Evolutionary conservation across 2,797 vertebrate genomes (phyloP).

Genomic region (Myotis myotis): DNA sequence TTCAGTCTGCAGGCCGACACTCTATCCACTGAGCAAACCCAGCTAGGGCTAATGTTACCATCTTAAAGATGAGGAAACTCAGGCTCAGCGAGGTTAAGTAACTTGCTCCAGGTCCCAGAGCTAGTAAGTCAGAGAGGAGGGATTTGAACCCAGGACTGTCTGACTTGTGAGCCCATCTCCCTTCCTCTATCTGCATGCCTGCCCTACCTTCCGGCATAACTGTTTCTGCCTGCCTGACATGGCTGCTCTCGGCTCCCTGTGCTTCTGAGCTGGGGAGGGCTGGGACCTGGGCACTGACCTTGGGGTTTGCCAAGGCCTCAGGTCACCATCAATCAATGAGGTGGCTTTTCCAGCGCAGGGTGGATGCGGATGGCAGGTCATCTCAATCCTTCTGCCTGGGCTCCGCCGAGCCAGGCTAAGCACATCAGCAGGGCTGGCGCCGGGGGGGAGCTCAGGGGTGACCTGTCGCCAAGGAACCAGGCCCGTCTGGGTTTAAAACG

Average conservation of each 20-base stretch:
- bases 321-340: too few relatives aligned
- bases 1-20: too few relatives aligned
- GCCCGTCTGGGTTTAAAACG: background rate
- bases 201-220: background rate
- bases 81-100: background rate
- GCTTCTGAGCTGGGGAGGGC: background rate
- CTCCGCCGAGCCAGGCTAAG: background rate
- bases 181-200: too few relatives aligned
- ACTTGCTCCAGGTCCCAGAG: background rate
- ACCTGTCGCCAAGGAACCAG: background rate
- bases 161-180: background rate
- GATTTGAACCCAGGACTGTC: background rate
- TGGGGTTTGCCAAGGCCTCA: background rate
- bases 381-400: too few relatives aligned
- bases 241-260: background rate
- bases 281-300: background rate
- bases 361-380: fast-evolving
- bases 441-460: background rate
- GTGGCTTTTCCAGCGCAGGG: background rate
- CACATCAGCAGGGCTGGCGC: fast-evolving
- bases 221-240: background rate
- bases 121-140: background rate
- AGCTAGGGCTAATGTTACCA: background rate
- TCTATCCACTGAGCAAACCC: too few relatives aligned
- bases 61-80: background rate